These are phyloP conservation scores for Athalia circularis DNA, from an alignment of 2,888 invertebrate genomes.

Conservation along the genomic window DNA sequence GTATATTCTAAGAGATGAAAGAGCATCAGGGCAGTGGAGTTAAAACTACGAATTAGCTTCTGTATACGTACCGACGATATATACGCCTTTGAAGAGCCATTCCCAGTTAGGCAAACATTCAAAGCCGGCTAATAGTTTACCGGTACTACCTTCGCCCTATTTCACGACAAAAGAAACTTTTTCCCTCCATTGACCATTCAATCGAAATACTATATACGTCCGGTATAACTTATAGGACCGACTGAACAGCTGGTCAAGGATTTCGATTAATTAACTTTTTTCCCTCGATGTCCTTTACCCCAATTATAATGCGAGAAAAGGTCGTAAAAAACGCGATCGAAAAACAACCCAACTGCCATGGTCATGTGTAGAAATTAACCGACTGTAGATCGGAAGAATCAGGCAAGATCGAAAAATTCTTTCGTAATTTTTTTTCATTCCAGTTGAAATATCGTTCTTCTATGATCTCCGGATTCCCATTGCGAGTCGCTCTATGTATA, in stretches of 20 bases:
- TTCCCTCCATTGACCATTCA: neutral
- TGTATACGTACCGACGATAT: neutral
- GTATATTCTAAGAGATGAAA: neutral
- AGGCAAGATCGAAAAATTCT: too few relatives aligned
- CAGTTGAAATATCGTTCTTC: conserved; percentile 44
- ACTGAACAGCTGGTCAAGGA: conserved; percentile 25
- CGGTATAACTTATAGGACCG: neutral
- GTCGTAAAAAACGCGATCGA: neutral
- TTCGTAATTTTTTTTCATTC: too few relatives aligned
- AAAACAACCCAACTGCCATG: too few relatives aligned
- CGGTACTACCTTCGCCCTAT: neutral
- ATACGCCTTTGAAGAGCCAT: conserved; percentile 25
- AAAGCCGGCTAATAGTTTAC: conserved; percentile 23
- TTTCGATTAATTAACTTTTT: conserved; percentile 24
- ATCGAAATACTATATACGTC: conserved; percentile 1
- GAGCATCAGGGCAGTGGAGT: neutral
- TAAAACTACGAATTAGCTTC: too few relatives aligned
- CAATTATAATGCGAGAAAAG: neutral
- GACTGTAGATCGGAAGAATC: too few relatives aligned
- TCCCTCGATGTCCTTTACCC: neutral
- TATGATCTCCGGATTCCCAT: conserved; percentile 57
- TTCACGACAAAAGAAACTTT: neutral
- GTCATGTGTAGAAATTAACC: too few relatives aligned
- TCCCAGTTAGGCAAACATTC: conserved; percentile 30
- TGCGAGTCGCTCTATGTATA: conserved; percentile 54